Conservation (phyloP, 2,888 invertebrate species). For the Odontocolon sp. region DNA sequence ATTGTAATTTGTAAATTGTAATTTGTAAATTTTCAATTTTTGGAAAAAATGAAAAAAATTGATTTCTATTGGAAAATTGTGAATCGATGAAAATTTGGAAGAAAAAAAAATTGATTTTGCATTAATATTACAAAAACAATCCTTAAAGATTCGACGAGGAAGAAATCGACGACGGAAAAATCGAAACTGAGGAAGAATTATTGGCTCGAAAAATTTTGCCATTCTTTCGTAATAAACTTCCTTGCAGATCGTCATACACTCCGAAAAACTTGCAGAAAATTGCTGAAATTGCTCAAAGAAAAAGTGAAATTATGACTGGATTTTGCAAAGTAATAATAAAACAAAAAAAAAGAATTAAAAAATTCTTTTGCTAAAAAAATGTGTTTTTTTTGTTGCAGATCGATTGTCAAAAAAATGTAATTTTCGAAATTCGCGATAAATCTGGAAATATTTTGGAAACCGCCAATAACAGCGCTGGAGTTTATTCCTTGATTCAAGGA, state of each 20-base stretch:
- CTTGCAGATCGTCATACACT: conserved; percentile 83
- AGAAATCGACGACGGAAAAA: conserved; percentile 27
- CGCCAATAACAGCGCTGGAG: conserved; percentile 85
- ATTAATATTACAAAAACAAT: background rate
- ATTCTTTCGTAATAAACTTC: conserved; percentile 82
- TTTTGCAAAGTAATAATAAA: conserved; percentile 82
- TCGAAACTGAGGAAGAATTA: conserved; percentile 56
- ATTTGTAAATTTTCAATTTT: too few relatives aligned
- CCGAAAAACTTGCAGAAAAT: conserved; percentile 80
- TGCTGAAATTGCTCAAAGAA: conserved; percentile 78
- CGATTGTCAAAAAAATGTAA: conserved; percentile 80
- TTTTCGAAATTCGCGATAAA: conserved; percentile 83
- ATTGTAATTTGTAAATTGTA: too few relatives aligned
- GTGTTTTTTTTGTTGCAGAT: conserved; percentile 76
- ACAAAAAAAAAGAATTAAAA: background rate
- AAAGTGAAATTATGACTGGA: conserved; percentile 83
- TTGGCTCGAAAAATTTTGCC: conserved; percentile 43
- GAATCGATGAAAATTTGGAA: too few relatives aligned
- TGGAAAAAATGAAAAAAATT: too few relatives aligned
- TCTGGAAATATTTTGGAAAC: conserved; percentile 82
- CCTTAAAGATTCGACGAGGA: background rate
- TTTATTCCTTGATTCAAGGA: conserved; percentile 83
- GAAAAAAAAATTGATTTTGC: too few relatives aligned
- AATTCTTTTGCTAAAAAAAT: background rate
- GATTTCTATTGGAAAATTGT: too few relatives aligned